Evolutionary conservation across 2,797 vertebrate species (phyloP).

Genomic region (Syndactyla subalaris): DNA sequence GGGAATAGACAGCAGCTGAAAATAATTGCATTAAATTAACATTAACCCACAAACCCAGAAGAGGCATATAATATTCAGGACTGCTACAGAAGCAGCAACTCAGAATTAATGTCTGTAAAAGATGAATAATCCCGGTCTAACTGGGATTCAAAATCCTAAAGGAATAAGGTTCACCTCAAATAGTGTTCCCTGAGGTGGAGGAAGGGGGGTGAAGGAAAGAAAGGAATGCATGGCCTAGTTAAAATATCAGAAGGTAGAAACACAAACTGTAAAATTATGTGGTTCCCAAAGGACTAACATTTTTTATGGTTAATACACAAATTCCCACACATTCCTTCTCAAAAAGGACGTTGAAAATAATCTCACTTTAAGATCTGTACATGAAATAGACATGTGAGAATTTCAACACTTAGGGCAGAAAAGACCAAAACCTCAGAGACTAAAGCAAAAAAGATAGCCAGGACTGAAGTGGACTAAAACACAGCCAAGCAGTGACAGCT

Average conservation of each 20-base stretch:
- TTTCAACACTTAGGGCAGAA: background rate
- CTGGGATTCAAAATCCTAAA: conserved; percentile 5
- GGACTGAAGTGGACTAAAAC: background rate
- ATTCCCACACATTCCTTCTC: conserved; percentile 8
- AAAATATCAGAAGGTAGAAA: conserved; percentile 23
- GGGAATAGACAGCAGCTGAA: conserved; percentile 35
- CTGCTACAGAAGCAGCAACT: background rate
- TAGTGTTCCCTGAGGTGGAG: background rate
- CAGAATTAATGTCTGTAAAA: conserved; percentile 3
- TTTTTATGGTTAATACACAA: conserved; percentile 22
- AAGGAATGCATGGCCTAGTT: background rate
- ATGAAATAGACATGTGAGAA: conserved; percentile 19
- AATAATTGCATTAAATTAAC: conserved; percentile 53
- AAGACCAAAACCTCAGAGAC: background rate
- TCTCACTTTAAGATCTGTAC: conserved; percentile 11
- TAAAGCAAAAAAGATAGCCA: background rate
- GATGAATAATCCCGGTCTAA: background rate
- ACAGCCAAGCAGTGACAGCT: background rate
- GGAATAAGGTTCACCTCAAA: conserved; percentile 28
- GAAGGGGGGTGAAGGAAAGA: background rate
- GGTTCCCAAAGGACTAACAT: background rate
- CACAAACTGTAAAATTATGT: background rate
- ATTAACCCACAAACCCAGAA: conserved; percentile 51
- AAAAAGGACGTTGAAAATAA: conserved; percentile 36
- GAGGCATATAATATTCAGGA: conserved; percentile 3